Percentiles rank a stretch among this genome's conserved stretches.
These are phyloP conservation scores for Pocillopora verrucosa DNA, from an alignment of 64 coral and sea anemone genomes.

Conservation along the genomic window DNA sequence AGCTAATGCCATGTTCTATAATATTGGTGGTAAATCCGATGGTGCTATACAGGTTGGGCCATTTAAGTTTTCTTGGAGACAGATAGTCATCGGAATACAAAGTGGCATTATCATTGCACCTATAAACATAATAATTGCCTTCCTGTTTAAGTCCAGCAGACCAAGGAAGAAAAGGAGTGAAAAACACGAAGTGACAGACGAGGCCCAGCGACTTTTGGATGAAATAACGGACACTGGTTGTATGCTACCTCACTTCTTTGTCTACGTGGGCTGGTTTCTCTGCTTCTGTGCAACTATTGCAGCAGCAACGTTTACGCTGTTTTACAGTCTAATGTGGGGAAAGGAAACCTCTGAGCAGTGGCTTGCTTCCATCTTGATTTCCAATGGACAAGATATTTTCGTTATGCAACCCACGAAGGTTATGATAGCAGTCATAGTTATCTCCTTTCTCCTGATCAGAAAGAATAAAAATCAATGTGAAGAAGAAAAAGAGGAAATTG, in stretches of 20 bases:
- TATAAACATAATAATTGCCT: conserved; percentile 65
- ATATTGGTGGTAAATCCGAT: conserved; percentile 47
- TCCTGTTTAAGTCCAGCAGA: conserved; percentile 47
- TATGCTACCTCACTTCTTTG: conserved; percentile 54
- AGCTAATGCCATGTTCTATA: conserved; percentile 81
- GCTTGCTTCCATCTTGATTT: conserved; percentile 82
- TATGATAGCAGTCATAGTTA: conserved; percentile 51
- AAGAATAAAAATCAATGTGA: neutral
- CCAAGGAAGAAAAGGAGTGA: neutral
- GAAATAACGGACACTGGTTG: neutral
- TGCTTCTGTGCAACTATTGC: conserved; percentile 58
- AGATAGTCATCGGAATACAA: conserved; percentile 78
- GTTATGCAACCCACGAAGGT: conserved; percentile 83
- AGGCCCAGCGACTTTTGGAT: neutral
- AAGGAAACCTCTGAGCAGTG: conserved; percentile 80
- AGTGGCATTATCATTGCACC: conserved; percentile 76
- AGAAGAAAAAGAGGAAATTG: neutral
- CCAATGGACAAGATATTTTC: conserved; percentile 78
- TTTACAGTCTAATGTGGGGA: conserved; percentile 82
- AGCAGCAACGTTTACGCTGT: conserved; percentile 69
- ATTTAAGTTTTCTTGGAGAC: conserved; percentile 55
- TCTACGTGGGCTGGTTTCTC: conserved; percentile 73
- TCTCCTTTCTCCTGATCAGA: conserved; percentile 46
- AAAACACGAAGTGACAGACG: conserved; percentile 5
- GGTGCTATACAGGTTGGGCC: conserved; percentile 58